Evolutionary conservation across 2,888 invertebrate genomes (phyloP).

Genomic region (Palloptera scutellata): DNA sequence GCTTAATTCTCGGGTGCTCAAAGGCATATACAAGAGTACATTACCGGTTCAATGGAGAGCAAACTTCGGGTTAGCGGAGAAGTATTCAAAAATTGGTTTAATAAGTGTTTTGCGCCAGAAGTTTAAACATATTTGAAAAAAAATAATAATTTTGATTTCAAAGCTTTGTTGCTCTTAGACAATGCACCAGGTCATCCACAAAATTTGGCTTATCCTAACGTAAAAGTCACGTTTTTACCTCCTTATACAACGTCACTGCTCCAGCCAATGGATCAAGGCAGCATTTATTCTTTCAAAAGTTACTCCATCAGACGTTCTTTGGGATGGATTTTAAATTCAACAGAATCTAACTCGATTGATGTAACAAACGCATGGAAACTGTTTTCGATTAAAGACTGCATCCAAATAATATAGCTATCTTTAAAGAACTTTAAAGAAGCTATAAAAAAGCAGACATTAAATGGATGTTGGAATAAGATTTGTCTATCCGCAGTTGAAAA

Average conservation of each 20-base stretch:
- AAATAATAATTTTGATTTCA: slow-evolving; percentile 34
- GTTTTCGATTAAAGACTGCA: too few species aligned
- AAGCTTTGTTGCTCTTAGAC: slow-evolving; percentile 35
- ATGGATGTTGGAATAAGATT: too few species aligned
- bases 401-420: too few species aligned
- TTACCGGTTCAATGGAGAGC: slow-evolving; percentile 47
- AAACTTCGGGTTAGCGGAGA: slow-evolving; percentile 43
- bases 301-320: slow-evolving; percentile 42
- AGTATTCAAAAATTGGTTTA: slow-evolving; percentile 40
- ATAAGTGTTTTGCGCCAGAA: slow-evolving; percentile 39
- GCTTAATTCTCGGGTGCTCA: slow-evolving; percentile 46
- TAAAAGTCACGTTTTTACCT: slow-evolving; percentile 36
- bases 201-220: slow-evolving; percentile 38
- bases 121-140: slow-evolving; percentile 33
- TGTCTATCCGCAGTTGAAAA: too few species aligned
- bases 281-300: slow-evolving; percentile 49
- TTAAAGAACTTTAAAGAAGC: too few species aligned
- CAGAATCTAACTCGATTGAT: too few species aligned
- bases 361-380: too few species aligned
- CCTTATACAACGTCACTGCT: slow-evolving; percentile 39
- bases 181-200: slow-evolving; percentile 37
- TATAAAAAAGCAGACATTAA: too few species aligned
- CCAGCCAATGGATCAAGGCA: slow-evolving; percentile 50
- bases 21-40: slow-evolving; percentile 44
- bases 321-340: slow-evolving; percentile 35